Evolutionary conservation across 2,888 invertebrate genomes (phyloP), one percentile per base, ranked within the genome.

Genomic region (Andrena dorsata): DNA sequence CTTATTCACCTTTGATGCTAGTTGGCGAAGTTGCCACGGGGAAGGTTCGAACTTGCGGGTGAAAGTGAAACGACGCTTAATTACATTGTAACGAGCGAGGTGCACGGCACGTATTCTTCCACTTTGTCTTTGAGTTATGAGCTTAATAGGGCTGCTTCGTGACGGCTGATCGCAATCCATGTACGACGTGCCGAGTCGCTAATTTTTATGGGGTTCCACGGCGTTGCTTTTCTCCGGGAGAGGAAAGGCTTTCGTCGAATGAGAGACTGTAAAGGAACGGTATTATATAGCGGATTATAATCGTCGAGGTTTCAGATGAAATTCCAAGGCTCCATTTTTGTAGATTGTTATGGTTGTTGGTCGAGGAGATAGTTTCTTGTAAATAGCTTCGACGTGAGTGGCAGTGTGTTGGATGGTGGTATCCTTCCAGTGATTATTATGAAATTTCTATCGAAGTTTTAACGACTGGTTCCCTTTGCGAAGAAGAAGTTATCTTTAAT

Each of bases 21-120:
- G 81, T 61, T 65, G 69, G 53, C 69, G 32, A 77, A 76, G 72
- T 82, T 71, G 70, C 70, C 49, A 41, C 26, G 35, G 30, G 77
- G 49, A 56, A 56, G 49, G 75, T 47, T 76, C 76, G 73, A 84
- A 71, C 63, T 83, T 80, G 76, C 69, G 41, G 65, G 83, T 73
- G 83, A 84, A 84, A 84, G 83, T 79, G 83, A 84, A 79, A 73
- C 79, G 79, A 60, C 70, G 79, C 66, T 84, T 84, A 84, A 83
- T 84, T 84, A 79, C 79, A 69, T 82, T 82, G 76, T 79, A 84
- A 83, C 79, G 82, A 82, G 75, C 60, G 47, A 66, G 61, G 73
- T 70, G 58, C 83, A 71, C 64, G 66, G 64, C 82, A 73, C 77
- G 80, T 58, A 80, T 82, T 82, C 80, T 76, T 82, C 71, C 66